Conservation (phyloP, 2,797 vertebrate species). For the Sardinella longiceps region DNA sequence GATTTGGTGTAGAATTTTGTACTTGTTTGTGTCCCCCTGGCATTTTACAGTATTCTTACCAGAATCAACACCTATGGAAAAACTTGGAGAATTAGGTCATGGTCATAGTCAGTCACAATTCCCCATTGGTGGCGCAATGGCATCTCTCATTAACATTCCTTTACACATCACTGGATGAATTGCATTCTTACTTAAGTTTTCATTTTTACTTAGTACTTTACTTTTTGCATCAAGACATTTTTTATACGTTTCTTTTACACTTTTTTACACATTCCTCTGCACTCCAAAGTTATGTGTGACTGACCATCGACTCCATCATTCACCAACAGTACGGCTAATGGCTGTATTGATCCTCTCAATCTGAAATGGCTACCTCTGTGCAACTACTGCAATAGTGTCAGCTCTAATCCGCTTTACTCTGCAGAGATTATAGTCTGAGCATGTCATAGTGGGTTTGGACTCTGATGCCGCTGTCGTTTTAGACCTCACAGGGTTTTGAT, state of each 20-base stretch:
- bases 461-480: not conserved
- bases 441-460: not conserved
- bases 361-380: not conserved
- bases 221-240: not conserved
- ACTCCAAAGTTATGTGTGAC: not conserved
- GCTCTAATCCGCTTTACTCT: not conserved
- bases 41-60: not conserved
- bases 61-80: not conserved
- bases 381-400: not conserved
- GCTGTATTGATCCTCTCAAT: not conserved
- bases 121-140: not conserved
- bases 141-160: not conserved
- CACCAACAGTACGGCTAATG: not conserved
- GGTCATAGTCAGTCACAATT: not conserved
- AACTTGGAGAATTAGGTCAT: not conserved
- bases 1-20: too few relatives aligned
- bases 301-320: not conserved
- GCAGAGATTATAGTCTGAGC: not conserved
- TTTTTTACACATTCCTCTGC: not conserved
- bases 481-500: not conserved
- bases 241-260: not conserved
- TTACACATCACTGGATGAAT: not conserved
- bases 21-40: not conserved
- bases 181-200: not conserved
- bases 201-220: not conserved